These are phyloP conservation scores for Drosophila pandora DNA, from an alignment of 1,140 invertebrate species.

Conservation along the genomic window DNA sequence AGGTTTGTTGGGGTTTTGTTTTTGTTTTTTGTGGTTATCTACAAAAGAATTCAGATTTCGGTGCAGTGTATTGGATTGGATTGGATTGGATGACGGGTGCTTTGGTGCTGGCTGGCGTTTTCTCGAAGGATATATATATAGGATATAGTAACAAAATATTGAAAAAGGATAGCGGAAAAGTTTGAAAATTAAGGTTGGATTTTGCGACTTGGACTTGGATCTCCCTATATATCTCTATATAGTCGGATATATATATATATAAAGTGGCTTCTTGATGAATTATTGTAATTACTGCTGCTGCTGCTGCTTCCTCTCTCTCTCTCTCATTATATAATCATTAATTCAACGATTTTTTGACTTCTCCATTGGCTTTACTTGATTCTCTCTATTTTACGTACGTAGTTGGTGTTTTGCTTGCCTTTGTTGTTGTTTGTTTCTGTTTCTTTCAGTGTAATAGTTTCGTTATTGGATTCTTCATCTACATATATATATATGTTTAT, in stretches of 20 bases:
- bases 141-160: constrained; percentile 4
- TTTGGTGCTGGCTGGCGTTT: neutral
- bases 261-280: constrained; percentile 1
- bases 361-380: constrained; percentile 18
- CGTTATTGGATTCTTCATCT: constrained; percentile 32
- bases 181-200: constrained; percentile 10
- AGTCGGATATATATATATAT: constrained; percentile 38
- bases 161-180: neutral
- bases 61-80: neutral
- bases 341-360: constrained; percentile 18
- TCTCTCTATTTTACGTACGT: constrained; percentile 46
- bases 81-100: neutral
- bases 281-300: too few species aligned
- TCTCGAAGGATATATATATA: neutral
- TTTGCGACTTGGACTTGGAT: constrained; percentile 38
- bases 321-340: neutral
- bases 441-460: constrained; percentile 31
- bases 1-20: neutral
- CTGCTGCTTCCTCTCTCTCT: too few species aligned
- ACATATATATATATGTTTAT: constrained; percentile 59
- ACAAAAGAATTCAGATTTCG: constrained; percentile 29
- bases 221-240: constrained; percentile 40
- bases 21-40: constrained; percentile 16
- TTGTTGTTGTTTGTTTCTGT: constrained; percentile 21
- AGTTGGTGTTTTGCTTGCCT: constrained; percentile 60